A percentile compares a stretch with the other conserved stretches of the same genome.
phyloP scores from a whole-genome alignment of 2,797 vertebrate species.

The Phataginus tricuspis region DNA sequence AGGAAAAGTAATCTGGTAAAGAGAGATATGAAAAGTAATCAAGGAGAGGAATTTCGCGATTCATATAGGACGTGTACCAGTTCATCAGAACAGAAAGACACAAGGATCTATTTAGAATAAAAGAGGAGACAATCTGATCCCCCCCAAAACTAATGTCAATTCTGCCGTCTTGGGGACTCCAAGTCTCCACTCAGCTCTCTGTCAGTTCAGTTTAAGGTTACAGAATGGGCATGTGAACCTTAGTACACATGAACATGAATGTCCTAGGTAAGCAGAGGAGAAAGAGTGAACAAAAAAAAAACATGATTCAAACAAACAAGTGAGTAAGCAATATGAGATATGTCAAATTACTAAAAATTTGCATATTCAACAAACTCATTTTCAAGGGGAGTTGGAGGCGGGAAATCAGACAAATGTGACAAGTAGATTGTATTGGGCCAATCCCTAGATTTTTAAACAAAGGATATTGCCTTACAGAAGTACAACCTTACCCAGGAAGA shows the following conservation, averaged over 20 bases:
- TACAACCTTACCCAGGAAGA: constrained; percentile 15
- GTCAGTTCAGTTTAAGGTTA: constrained; percentile 39
- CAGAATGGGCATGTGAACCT: not conserved
- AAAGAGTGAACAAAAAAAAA: not conserved
- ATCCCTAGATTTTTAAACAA: constrained; percentile 24
- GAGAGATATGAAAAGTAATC: constrained; percentile 40
- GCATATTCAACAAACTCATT: not conserved
- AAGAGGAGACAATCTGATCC: not conserved
- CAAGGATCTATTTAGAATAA: constrained; percentile 14
- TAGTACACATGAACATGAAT: not conserved
- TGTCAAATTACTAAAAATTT: constrained; percentile 25
- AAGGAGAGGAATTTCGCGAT: constrained; percentile 37
- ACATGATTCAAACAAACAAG: not conserved
- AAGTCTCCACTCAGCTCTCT: not conserved
- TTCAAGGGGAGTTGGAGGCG: not conserved
- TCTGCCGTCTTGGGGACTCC: not conserved
- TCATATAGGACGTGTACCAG: not conserved
- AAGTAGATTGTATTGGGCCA: not conserved
- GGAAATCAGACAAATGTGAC: not conserved
- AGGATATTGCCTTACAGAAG: constrained; percentile 8
- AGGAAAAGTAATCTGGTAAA: constrained; percentile 14
- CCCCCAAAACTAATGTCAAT: not conserved
- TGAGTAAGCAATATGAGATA: not conserved
- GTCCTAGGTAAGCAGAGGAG: not conserved
- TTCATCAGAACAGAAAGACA: not conserved